Conservation (phyloP, 1,140 invertebrate genomes). For the Trichonephila clavipes region DNA sequence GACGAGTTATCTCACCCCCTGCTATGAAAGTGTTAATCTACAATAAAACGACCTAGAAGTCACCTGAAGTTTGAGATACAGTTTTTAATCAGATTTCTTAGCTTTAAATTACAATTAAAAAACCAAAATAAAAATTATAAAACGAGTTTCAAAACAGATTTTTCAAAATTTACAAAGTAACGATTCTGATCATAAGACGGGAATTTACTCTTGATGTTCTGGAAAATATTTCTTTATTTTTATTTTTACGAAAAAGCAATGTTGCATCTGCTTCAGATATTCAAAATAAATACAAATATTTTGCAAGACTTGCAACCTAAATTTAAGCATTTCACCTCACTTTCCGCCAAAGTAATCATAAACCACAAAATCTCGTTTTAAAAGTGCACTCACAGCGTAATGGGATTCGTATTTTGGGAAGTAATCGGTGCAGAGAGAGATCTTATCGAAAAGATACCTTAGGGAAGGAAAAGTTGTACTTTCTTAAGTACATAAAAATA, state of each 20-base stretch:
- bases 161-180: too few relatives aligned
- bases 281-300: constrained; percentile 23
- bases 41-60: too few relatives aligned
- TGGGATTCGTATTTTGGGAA: constrained; percentile 28
- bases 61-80: too few relatives aligned
- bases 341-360: constrained; percentile 35
- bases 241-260: background rate
- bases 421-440: background rate
- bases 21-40: too few relatives aligned
- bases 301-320: background rate
- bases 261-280: background rate
- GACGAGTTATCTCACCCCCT: too few relatives aligned
- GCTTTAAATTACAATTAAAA: too few relatives aligned
- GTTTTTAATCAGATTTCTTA: too few relatives aligned
- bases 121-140: too few relatives aligned
- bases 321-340: constrained; percentile 20
- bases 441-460: background rate
- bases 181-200: too few relatives aligned
- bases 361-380: constrained; percentile 29
- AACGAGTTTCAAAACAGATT: too few relatives aligned
- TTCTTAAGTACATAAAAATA: constrained; percentile 13
- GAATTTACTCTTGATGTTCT: too few relatives aligned
- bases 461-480: background rate
- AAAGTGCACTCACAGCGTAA: constrained; percentile 12
- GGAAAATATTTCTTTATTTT: background rate